phyloP scores from a whole-genome alignment of 1,140 invertebrate genomes.

The Cotesia glomerata region DNA sequence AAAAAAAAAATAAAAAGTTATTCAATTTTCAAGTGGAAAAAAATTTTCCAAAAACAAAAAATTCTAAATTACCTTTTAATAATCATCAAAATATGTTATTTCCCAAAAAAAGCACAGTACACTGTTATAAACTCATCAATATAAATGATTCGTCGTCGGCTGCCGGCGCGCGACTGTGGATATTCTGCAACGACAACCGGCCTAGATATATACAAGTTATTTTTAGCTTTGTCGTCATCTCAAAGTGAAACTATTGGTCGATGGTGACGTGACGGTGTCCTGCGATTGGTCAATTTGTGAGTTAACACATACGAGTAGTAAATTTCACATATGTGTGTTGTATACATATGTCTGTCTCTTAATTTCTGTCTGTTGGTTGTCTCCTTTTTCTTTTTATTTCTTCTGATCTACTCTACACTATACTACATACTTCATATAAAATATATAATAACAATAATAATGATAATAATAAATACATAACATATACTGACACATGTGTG shows the following conservation, averaged over 20 bases:
- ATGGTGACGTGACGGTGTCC: constrained; percentile 30
- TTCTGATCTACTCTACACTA: not conserved
- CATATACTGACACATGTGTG: not conserved
- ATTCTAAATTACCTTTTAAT: no score
- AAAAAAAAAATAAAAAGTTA: not conserved
- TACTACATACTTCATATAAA: not conserved
- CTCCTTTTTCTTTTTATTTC: constrained; percentile 8
- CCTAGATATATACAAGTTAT: constrained; percentile 57
- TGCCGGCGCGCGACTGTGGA: constrained; percentile 57
- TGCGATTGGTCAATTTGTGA: constrained; percentile 38
- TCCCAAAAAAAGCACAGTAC: no score
- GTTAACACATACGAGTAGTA: constrained; percentile 30
- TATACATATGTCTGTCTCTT: constrained; percentile 22
- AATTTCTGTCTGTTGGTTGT: constrained; percentile 5
- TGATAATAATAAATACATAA: no score
- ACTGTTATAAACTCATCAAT: not conserved
- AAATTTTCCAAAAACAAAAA: no score
- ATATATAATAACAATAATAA: not conserved
- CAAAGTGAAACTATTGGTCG: constrained; percentile 35
- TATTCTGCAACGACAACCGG: constrained; percentile 51
- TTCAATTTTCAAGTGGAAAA: no score
- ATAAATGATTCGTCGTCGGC: constrained; percentile 38
- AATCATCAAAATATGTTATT: no score
- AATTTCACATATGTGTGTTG: not conserved
- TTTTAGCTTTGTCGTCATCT: constrained; percentile 54